Base-by-base conservation (phyloP, 2,888 invertebrate species). In the Synergus itoensis region DNA sequence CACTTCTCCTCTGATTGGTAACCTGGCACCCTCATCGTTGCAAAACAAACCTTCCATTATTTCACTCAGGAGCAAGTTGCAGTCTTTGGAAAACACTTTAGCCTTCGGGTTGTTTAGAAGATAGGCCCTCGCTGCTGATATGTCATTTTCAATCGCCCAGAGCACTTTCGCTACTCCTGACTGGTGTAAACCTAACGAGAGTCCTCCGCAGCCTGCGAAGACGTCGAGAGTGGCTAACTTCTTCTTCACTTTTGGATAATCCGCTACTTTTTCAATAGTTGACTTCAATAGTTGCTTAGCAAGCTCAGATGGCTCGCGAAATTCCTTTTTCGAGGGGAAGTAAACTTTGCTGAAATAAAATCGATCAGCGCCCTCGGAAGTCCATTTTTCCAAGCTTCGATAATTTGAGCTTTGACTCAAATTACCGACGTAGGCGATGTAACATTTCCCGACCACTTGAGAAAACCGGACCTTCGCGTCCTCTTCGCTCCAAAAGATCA, bases 91-190 rank as follows among this genome's bases (percentile, higher is more conserved):
- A 89, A 96, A 97, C 0, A 98, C 97, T 0, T 94, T 94, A 83
- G 96, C 94, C 63, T 94, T 92, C 0, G 95, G 95, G 90, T 97
- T 96, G 90, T 97, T 98, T 1, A 96, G 92, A 9, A 95, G 93
- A 91, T 96, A 97, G 0, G 97, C 97, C 88, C 95, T 94, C 0
- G 97, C 97, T 0, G 97, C 97, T 0, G 95, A 93, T 82, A 95
- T 94, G 83, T 96, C 94, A 85, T 95, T 95, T 90, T 98, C 98
- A 64, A 98, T 95, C 3, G 97, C 97, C 97, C 97, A 98, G 83
- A 94, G 92, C 67, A 95, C 95, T 77, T 95, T 95, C 0, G 95
- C 94, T 4, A 96, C 91, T 0, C 96, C 96, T 7, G 96, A 94
- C 83, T 94, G 94, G 86, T 95, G 95, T 57, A 96, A 90, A 0